Evolutionary conservation across 2,888 invertebrate species (phyloP), one percentile per base, ranked within the genome.

Genomic region (Callyntrura guangdongensis): DNA sequence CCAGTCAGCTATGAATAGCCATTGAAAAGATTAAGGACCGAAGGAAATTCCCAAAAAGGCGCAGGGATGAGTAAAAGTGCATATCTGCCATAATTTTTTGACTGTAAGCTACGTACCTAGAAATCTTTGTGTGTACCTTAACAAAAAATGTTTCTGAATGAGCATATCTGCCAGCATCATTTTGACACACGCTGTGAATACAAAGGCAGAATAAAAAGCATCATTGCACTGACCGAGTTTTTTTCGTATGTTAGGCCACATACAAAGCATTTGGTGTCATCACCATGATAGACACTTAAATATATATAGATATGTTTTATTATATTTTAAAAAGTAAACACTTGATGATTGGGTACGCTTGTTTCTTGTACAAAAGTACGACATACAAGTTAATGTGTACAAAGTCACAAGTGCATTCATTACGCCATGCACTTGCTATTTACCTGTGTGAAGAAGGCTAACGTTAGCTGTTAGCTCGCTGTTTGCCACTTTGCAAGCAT

Each of bases 381-480:
- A 4, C 14, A 56, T 45, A 77, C 53, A 49, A 49, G 22, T 14
- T 22, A 25, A 6, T 12, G 22, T 64, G 64, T 25, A 25, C 25
- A 47, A 49, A 22, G 64, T 25, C n/a, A n/a, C n/a, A n/a, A n/a
- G n/a, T n/a, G n/a, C n/a, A n/a, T n/a, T 17, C 49, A 47, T 5
- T 45, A 69, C 36, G 17, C 69, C n/a, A 67, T 69, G 45, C 45
- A 69, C 45, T 17, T n/a, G 12, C 6, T 61, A 49, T 1, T 49
- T 49, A 12, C 49, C 22, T 49, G 49, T 53, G 77, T 25, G 53
- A 77, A 36, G 25, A 77, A 77, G 49, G 49, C 49, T 22, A 53
- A 22, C 49, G n/a, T n/a, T n/a, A n/a, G n/a, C n/a, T 6, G 36
- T 36, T 36, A 36, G 36, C 36, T 36, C 12, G 1, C 8, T 14